Conservation (phyloP, 2,888 invertebrate species). For the Parelbella ahira region DNA sequence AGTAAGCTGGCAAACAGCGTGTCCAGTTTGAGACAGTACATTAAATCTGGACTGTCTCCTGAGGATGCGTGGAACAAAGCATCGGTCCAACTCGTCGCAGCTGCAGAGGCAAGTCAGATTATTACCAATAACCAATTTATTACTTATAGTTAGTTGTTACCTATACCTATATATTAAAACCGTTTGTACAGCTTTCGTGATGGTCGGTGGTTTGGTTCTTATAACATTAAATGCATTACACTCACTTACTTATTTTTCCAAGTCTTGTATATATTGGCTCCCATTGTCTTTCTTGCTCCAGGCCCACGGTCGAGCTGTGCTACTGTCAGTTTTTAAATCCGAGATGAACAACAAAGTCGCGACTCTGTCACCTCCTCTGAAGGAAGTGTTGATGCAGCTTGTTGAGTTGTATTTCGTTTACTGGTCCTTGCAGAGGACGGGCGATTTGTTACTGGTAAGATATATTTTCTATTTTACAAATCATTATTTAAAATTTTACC, state of each 20-base stretch:
- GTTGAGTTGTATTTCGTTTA: constrained; percentile 88
- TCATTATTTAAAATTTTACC: too few species aligned
- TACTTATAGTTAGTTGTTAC: too few species aligned
- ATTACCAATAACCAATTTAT: too few species aligned
- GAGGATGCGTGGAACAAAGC: constrained; percentile 93
- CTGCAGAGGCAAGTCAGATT: too few species aligned
- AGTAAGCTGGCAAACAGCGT: constrained; percentile 86
- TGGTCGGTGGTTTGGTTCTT: too few species aligned
- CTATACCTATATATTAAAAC: too few species aligned
- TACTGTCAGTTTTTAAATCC: constrained; percentile 85
- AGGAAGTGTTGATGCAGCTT: constrained; percentile 83
- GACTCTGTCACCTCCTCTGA: constrained; percentile 81
- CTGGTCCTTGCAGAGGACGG: constrained; percentile 86
- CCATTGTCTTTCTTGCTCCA: constrained; percentile 31
- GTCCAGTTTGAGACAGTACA: constrained; percentile 83
- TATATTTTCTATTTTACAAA: too few species aligned
- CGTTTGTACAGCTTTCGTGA: too few species aligned
- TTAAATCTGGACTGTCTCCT: constrained; percentile 80
- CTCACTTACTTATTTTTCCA: too few species aligned
- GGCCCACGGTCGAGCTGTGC: constrained; percentile 88
- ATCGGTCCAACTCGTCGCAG: constrained; percentile 89
- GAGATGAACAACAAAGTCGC: constrained; percentile 68
- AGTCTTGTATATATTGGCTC: too few species aligned
- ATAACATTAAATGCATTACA: too few species aligned
- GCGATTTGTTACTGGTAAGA: constrained; percentile 89